Evolutionary conservation across 2,113 vertebrate genomes (phyloP).

Genomic region (Varanus komodoensis): DNA sequence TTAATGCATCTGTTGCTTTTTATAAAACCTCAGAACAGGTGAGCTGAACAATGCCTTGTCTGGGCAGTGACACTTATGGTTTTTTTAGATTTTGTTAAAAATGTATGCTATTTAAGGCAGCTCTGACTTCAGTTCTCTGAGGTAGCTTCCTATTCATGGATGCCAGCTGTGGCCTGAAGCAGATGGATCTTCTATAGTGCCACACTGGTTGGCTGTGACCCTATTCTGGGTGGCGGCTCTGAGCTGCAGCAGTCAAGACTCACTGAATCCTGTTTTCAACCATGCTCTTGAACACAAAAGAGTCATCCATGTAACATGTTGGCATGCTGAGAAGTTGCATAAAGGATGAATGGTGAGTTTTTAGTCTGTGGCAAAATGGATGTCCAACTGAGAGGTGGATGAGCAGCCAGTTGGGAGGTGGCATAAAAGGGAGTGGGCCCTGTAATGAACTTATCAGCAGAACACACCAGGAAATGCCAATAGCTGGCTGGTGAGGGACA

Average conservation of each 20-base stretch:
- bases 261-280: background rate
- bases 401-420: no score
- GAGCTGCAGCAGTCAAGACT: background rate
- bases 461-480: background rate
- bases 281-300: background rate
- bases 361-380: background rate
- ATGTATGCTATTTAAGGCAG: background rate
- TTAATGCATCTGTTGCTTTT: slow-evolving; percentile 97
- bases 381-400: no score
- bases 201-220: background rate
- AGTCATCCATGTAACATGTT: background rate
- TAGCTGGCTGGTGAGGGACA: background rate
- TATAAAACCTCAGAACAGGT: slow-evolving; percentile 99
- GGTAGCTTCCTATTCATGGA: background rate
- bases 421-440: background rate
- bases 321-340: background rate
- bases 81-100: background rate
- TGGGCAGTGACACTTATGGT: background rate
- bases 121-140: background rate
- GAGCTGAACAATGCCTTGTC: slow-evolving; percentile 38
- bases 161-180: background rate
- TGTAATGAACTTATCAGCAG: background rate
- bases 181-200: fast-evolving
- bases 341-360: background rate
- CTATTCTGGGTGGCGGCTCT: background rate